Evolutionary conservation across 2,888 invertebrate genomes (phyloP), one percentile per base, ranked within the genome.

Genomic region (Platycheirus rosarum): DNA sequence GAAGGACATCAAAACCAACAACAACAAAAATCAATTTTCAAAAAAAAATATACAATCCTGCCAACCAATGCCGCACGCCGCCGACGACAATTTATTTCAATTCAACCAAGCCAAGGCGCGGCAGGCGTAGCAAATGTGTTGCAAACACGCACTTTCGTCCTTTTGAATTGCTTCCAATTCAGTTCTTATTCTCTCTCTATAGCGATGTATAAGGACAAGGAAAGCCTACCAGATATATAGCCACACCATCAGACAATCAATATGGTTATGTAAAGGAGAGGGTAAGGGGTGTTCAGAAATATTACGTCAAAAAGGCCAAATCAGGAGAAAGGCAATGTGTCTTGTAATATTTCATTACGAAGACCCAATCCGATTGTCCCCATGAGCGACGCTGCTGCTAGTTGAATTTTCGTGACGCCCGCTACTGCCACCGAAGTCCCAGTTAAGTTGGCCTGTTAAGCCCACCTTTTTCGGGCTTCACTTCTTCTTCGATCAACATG

Each of bases 111-210:
- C 11, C 20, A 14, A 57, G 11, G 40, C 37, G 23, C 23, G 32
- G 32, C 71, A 44, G 51, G 51, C 66, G 60, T 68, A 71, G 68
- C 29, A 68, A 82, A 82, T 82, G 71, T 82, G 71, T 73, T 49
- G 71, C 71, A 82, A 73, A 71, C 82, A 82, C 82, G 82, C 82
- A 82, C 71, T 76, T 76, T 71, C 60, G 66, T 68, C 68, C 80
- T 55, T n/a, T n/a, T 60, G 80, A 76, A 76, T 76, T 76, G 66
- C 62, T 71, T 76, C 29, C 76, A 76, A 66, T 76, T 71, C 71
- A 71, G 65, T 71, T 60, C 62, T 48, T 75, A 49, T 51, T 4
- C 32, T 13, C 8, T 20, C 35, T 57, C 40, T 40, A 57, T 23
- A 35, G n/a, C n/a, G n/a, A n/a, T n/a, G n/a, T n/a, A n/a, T n/a